These are phyloP conservation scores for Rhamphomyia laevipes DNA, from an alignment of 2,888 invertebrate species.

Conservation along the genomic window DNA sequence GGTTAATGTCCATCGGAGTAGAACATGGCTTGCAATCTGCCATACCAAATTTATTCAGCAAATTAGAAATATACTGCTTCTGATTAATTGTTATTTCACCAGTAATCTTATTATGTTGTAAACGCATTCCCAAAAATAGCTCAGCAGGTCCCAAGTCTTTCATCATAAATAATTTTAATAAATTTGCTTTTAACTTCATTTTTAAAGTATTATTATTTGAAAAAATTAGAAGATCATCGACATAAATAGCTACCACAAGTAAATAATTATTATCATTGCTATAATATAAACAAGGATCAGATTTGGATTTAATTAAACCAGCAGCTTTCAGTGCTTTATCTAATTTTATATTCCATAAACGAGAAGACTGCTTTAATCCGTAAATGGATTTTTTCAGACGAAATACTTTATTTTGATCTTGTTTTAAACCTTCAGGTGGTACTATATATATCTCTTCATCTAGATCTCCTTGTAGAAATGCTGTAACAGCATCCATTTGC, in stretches of 20 bases:
- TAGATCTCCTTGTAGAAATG: slow-evolving; percentile 5
- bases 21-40: too few species aligned
- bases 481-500: slow-evolving; percentile 5
- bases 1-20: too few species aligned
- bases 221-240: not conserved
- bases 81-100: too few species aligned
- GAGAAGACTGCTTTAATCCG: slow-evolving; percentile 3
- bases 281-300: not conserved
- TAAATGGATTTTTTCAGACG: slow-evolving; percentile 5
- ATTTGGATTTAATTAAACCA: too few species aligned
- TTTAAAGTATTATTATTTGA: too few species aligned
- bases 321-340: not conserved
- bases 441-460: slow-evolving; percentile 1
- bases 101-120: too few species aligned
- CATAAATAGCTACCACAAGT: not conserved
- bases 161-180: too few species aligned
- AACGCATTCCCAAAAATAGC: too few species aligned
- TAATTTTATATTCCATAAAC: slow-evolving; percentile 4
- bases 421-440: not conserved
- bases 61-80: too few species aligned
- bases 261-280: not conserved
- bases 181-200: too few species aligned
- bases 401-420: not conserved
- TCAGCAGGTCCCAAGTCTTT: too few species aligned
- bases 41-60: too few species aligned